Evolutionary conservation across 2,797 vertebrate genomes (phyloP).

Genomic region (Tokudaia muenninki): DNA sequence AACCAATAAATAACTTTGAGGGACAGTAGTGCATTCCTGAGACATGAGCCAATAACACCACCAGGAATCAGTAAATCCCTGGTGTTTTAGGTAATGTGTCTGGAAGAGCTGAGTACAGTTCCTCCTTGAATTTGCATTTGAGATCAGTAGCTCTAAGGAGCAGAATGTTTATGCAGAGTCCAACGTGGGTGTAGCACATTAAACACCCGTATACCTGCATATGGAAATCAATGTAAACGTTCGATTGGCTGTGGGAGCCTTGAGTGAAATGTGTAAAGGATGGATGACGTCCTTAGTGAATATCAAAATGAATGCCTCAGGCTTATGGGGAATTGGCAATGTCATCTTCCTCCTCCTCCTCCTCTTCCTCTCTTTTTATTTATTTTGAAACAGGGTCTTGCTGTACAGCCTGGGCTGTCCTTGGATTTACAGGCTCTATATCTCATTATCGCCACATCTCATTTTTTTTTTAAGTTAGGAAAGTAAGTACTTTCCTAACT

Average conservation of each 20-base stretch:
- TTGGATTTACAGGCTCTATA: background rate
- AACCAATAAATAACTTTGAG: slow-evolving; percentile 42
- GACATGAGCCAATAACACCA: background rate
- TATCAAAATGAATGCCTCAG: background rate
- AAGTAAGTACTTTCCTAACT: background rate
- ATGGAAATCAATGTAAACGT: slow-evolving; percentile 75
- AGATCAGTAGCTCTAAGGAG: slow-evolving; percentile 63
- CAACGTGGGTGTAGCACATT: slow-evolving; percentile 57
- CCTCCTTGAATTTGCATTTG: slow-evolving; percentile 53
- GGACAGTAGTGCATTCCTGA: background rate
- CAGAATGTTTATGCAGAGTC: slow-evolving; percentile 61
- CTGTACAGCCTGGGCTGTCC: background rate
- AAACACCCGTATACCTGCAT: slow-evolving; percentile 69
- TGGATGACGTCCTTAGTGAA: background rate
- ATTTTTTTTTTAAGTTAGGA: slow-evolving; percentile 54
- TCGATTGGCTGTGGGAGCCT: slow-evolving; percentile 20
- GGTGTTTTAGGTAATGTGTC: slow-evolving; percentile 26
- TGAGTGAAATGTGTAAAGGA: background rate
- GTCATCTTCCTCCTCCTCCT: background rate
- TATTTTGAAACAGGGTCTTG: background rate
- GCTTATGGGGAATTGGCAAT: background rate
- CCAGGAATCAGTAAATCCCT: background rate
- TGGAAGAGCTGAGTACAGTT: background rate
- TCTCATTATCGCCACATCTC: background rate
- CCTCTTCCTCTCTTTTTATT: background rate